Conservation (phyloP, 2,888 invertebrate species). For the Eristalinus aeneus region DNA sequence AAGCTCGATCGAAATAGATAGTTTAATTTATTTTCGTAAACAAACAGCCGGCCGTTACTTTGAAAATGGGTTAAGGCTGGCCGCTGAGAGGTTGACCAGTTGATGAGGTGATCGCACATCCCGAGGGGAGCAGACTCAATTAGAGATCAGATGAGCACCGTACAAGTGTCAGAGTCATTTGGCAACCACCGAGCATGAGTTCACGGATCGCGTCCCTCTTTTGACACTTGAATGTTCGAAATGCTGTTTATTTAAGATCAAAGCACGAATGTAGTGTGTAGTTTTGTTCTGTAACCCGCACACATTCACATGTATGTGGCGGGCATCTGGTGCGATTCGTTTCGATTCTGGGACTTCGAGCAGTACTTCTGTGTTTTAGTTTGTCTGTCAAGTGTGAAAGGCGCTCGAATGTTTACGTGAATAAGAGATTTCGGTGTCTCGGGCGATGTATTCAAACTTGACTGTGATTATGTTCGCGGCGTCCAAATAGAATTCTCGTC, state of each 20-base stretch:
- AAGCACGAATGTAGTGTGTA: not conserved
- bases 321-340: slow-evolving; percentile 4
- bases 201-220: not conserved
- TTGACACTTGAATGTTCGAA: not conserved
- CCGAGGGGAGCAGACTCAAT: not conserved
- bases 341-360: slow-evolving; percentile 7
- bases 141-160: slow-evolving; percentile 5
- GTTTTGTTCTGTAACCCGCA: not conserved
- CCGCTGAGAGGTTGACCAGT: not conserved
- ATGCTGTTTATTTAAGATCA: slow-evolving; percentile 30
- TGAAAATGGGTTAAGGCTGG: slow-evolving; percentile 1
- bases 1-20: slow-evolving; percentile 34
- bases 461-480: not conserved
- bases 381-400: not conserved
- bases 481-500: not conserved
- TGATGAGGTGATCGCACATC: not conserved
- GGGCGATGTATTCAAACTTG: not conserved
- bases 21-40: slow-evolving; percentile 24
- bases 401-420: not conserved
- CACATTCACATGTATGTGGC: not conserved
- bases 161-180: slow-evolving; percentile 13
- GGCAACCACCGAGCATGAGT: not conserved
- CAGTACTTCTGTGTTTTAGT: slow-evolving; percentile 9
- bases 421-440: not conserved
- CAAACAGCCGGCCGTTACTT: not conserved